phyloP scores from a whole-genome alignment of 2,797 vertebrate species.

The Pangasius larnaudii region DNA sequence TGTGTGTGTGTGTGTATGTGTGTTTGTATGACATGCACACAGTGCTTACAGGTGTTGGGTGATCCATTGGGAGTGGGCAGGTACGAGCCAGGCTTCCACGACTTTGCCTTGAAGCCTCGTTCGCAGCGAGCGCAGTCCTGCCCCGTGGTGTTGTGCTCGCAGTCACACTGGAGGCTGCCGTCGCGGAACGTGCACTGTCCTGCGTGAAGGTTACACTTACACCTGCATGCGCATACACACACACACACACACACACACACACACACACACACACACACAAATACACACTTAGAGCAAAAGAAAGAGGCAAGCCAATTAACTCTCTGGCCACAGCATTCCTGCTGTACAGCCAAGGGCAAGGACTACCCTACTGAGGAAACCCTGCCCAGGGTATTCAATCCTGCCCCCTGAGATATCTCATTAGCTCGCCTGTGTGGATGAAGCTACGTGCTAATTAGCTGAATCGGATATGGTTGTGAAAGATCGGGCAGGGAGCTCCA shows the following conservation, averaged over 20 bases:
- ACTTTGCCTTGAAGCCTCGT: constrained; percentile 81
- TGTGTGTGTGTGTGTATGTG: constrained; percentile 7
- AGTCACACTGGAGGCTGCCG: constrained; percentile 87
- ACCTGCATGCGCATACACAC: constrained; percentile 72
- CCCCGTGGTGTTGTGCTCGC: constrained; percentile 91
- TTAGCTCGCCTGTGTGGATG: constrained; percentile 50
- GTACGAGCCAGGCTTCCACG: constrained; percentile 90
- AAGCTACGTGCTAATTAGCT: constrained; percentile 50
- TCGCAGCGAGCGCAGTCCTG: constrained; percentile 89
- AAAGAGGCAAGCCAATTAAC: constrained; percentile 51
- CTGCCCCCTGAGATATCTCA: constrained; percentile 50
- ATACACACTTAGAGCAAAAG: constrained; percentile 25
- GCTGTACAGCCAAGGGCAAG: constrained; percentile 46
- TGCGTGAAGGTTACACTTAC: constrained; percentile 92
- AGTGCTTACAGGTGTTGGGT: constrained; percentile 86
- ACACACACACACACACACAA: constrained; percentile 28
- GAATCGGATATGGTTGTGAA: constrained; percentile 22
- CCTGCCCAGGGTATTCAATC: constrained; percentile 37
- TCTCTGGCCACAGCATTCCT: constrained; percentile 17
- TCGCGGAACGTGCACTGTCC: constrained; percentile 84
- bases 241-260: constrained; percentile 30
- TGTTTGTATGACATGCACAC: constrained; percentile 14
- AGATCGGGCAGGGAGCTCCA: constrained; percentile 32
- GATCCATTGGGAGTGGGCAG: constrained; percentile 87
- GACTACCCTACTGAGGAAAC: constrained; percentile 23